Percentiles rank a stretch among this genome's conserved stretches.
phyloP scores from a whole-genome alignment of 2,888 invertebrate species.

The Netelia inedita region DNA sequence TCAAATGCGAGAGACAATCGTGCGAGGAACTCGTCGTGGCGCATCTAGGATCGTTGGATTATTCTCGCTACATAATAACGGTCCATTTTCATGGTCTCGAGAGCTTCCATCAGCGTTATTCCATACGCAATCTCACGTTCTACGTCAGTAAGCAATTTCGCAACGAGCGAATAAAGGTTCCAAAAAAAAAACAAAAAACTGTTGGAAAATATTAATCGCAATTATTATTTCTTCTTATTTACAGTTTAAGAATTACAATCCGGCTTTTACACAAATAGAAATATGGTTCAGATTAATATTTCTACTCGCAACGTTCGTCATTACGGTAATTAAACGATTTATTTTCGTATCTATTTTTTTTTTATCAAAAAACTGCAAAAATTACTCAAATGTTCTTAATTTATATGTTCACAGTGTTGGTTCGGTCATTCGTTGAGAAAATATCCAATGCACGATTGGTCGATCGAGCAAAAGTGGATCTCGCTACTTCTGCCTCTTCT shows the following conservation, averaged over 20 bases:
- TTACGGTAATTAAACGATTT: conserved; percentile 88
- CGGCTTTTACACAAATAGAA: conserved; percentile 98
- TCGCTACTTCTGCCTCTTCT: conserved; percentile 94
- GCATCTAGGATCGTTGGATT: conserved; percentile 96
- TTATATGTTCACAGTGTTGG: conserved; percentile 91
- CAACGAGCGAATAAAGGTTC: conserved; percentile 21
- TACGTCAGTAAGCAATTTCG: conserved; percentile 89
- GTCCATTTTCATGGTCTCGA: conserved; percentile 94
- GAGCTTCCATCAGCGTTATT: conserved; percentile 93
- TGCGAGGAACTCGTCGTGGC: conserved; percentile 96
- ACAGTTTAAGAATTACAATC: conserved; percentile 98
- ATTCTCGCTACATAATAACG: conserved; percentile 94
- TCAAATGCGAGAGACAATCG: conserved; percentile 92
- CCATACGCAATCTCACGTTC: conserved; percentile 93
- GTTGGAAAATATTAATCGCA: conserved; percentile 23
- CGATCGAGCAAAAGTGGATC: conserved; percentile 99
- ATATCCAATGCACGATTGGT: conserved; percentile 97
- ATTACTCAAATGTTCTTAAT: conserved; percentile 64
- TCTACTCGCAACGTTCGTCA: conserved; percentile 93
- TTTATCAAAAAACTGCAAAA: conserved; percentile 32
- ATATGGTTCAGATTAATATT: conserved; percentile 99
- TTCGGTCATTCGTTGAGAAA: conserved; percentile 95
- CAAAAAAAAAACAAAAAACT: conserved; percentile 11
- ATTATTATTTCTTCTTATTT: conserved; percentile 80
- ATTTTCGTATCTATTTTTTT: conserved; percentile 1